These are phyloP conservation scores for Vanacampus margaritifer DNA, from an alignment of 2,113 vertebrate genomes.

Conservation along the genomic window DNA sequence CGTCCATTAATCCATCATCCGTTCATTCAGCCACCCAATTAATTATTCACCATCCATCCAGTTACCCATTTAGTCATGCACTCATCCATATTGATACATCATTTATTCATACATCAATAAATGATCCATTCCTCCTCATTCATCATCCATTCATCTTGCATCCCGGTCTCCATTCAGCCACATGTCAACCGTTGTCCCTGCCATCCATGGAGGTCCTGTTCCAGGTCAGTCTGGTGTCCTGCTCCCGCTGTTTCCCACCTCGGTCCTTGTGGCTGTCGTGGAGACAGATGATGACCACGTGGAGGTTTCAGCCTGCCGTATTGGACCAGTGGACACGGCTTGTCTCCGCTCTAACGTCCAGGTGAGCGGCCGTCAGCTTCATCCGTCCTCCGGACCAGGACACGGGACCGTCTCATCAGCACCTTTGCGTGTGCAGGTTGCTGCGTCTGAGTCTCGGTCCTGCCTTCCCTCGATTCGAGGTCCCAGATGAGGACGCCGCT, in stretches of 20 bases:
- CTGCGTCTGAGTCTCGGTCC: slow-evolving; percentile 89
- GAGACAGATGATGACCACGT: slow-evolving; percentile 94
- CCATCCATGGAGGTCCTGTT: slow-evolving; percentile 74
- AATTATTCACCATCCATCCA: too few relatives aligned
- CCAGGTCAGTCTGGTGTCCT: slow-evolving; percentile 94
- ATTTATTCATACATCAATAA: too few relatives aligned
- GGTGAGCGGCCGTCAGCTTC: slow-evolving; percentile 64
- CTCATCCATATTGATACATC: not conserved
- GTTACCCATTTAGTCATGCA: not conserved
- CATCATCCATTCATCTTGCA: not conserved
- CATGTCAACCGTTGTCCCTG: not conserved
- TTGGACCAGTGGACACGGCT: slow-evolving; percentile 96
- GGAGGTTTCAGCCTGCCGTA: slow-evolving; percentile 94
- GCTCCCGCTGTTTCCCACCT: slow-evolving; percentile 88
- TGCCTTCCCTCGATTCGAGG: slow-evolving; percentile 90
- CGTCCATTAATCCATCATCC: not conserved
- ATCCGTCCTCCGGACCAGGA: not conserved
- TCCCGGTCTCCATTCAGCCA: not conserved
- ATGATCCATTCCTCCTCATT: not conserved
- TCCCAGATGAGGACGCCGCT: slow-evolving; percentile 88
- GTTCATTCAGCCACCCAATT: too few relatives aligned
- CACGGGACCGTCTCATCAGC: not conserved
- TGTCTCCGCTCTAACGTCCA: slow-evolving; percentile 89
- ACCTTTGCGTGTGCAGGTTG: slow-evolving; percentile 68
- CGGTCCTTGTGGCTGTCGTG: slow-evolving; percentile 95